Conservation (phyloP, 1,140 invertebrate genomes). For the Panulirus ornatus region DNA sequence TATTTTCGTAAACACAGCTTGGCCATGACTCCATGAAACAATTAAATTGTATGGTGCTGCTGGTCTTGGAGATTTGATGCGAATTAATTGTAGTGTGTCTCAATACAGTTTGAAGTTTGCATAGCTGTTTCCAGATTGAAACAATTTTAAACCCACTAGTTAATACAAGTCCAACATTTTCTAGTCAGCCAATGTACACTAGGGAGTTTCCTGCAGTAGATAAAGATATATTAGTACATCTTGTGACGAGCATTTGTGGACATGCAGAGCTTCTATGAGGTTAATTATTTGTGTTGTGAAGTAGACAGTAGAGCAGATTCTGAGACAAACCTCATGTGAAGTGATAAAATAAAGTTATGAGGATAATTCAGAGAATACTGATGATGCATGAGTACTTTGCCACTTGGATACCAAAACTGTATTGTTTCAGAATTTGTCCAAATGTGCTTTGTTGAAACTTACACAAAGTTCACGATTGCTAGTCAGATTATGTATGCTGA, state of each 20-base stretch:
- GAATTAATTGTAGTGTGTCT: background rate
- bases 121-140: constrained; percentile 48
- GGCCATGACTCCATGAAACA: background rate
- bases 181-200: constrained; percentile 72
- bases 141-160: constrained; percentile 42
- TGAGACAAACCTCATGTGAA: constrained; percentile 44
- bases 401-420: constrained; percentile 2
- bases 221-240: constrained; percentile 58
- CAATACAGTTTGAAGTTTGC: background rate
- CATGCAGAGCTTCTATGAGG: constrained; percentile 46
- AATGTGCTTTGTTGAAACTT: constrained; percentile 45
- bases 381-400: constrained; percentile 14
- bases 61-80: background rate
- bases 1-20: constrained; percentile 1
- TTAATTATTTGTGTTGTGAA: constrained; percentile 59
- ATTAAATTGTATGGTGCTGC: background rate
- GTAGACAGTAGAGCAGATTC: constrained; percentile 52
- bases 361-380: constrained; percentile 28
- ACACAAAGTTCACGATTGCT: constrained; percentile 53
- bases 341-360: constrained; percentile 4
- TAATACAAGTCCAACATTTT: constrained; percentile 67
- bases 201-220: constrained; percentile 68
- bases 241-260: constrained; percentile 52
- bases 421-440: constrained; percentile 46
- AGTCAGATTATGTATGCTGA: constrained; percentile 48